phyloP scores from a whole-genome alignment of 2,113 vertebrate genomes.

The Erythrolamprus reginae region DNA sequence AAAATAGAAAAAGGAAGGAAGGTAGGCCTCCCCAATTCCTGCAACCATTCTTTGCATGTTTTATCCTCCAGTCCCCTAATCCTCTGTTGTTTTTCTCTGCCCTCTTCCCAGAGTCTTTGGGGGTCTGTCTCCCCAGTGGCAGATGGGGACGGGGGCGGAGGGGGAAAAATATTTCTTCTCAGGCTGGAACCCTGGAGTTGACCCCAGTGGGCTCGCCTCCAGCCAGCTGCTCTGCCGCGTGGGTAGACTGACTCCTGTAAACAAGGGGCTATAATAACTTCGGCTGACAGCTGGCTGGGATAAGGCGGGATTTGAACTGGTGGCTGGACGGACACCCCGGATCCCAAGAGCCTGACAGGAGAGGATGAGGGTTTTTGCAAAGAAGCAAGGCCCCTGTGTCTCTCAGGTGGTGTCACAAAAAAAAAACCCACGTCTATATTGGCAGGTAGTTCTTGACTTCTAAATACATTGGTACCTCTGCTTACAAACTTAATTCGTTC shows the following conservation, averaged over 20 bases:
- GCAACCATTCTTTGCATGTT: too few species aligned
- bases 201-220: slow-evolving; percentile 79
- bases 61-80: too few species aligned
- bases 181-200: slow-evolving; percentile 71
- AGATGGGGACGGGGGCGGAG: too few species aligned
- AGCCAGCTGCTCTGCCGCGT: slow-evolving; percentile 70
- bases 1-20: too few species aligned
- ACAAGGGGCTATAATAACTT: slow-evolving; percentile 81
- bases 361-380: background rate
- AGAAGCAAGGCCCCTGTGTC: background rate
- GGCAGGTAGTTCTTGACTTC: too few species aligned
- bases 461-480: too few species aligned
- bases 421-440: too few species aligned
- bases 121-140: too few species aligned
- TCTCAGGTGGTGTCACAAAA: background rate
- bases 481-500: too few species aligned
- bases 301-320: background rate
- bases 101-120: too few species aligned
- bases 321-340: slow-evolving; percentile 38
- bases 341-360: background rate
- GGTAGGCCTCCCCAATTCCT: too few species aligned
- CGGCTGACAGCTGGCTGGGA: slow-evolving; percentile 76
- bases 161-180: slow-evolving; percentile 47
- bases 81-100: too few species aligned
- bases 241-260: slow-evolving; percentile 76